Conservation (phyloP, 2,113 vertebrate species). For the Arvicanthis niloticus region DNA sequence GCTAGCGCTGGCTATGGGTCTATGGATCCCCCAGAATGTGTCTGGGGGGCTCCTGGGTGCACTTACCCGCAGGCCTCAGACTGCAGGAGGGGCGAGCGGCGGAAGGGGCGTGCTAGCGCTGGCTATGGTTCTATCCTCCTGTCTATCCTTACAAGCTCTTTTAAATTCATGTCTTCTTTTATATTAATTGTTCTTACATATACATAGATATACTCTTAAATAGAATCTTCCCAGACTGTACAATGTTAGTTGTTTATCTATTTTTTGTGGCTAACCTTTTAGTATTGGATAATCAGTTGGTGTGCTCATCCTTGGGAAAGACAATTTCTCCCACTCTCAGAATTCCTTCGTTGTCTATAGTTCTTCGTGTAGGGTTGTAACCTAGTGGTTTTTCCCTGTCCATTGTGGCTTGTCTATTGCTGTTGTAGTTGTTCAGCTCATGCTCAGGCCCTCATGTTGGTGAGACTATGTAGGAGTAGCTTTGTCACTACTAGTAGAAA, state of each 20-base stretch:
- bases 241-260: neutral
- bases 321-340: neutral
- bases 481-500: neutral
- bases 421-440: neutral
- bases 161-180: no score
- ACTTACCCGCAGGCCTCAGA: no score
- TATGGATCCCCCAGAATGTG: no score
- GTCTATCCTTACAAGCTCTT: neutral
- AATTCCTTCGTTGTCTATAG: neutral
- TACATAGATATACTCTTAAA: neutral
- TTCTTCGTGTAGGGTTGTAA: neutral
- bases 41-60: no score
- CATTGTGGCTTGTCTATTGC: neutral
- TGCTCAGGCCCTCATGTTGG: neutral
- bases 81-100: no score
- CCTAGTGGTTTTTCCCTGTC: neutral
- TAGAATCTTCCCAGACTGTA: neutral
- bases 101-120: no score
- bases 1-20: no score
- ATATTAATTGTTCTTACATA: no score
- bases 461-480: neutral
- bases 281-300: neutral
- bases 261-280: neutral
- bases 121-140: no score
- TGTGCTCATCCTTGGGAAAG: neutral